Base-by-base conservation (phyloP, 2,888 invertebrate genomes). In the Spodoptera littoralis region DNA sequence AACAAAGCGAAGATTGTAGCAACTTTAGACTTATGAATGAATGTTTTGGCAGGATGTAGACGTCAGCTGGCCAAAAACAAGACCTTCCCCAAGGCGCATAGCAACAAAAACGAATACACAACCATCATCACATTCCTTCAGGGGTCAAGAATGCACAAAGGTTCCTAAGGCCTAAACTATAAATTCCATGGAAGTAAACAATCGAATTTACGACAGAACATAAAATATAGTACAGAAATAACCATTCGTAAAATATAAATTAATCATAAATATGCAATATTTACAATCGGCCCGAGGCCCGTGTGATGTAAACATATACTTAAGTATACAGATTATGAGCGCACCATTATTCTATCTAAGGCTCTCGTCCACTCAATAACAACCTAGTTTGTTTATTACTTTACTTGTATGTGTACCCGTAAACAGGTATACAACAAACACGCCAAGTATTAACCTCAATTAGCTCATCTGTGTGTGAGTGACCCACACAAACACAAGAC, bases 391-490 rank as follows among this genome's bases (percentile, higher is more conserved):
- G 64, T 79, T 81, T 77, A 73, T 80, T 70, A 66, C 70, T 50
- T 43, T 53, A 50, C 71, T 53, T 66, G 65, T 70, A 70, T 61
- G 63, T 73, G 50, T 36, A 43, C 41, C 36, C 68, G 73, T 63
- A 73, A 73, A 74, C 70, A 72, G 60, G 73, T 66, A 76, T 67
- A 76, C 70, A 80, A 70, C 72, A 65, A 30, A 57, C 62, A 55
- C 69, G 60, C 70, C 58, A 67, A 77, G 70, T 77, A 77, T 83
- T 85, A 87, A 85, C 87, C 85, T 83, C 86, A 86, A 84, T 87
- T 79, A 81, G 60, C 53, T 50, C 46, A 42, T 27, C 60, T 27
- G 51, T 79, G 80, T 80, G 80, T 77, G 80, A 48, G 81, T 76
- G 43, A 18, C 53, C 36, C 67, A 65, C 59, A 71, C 79, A 1